A percentile compares a stretch with the other conserved stretches of the same genome.
phyloP scores from a whole-genome alignment of 2,113 vertebrate genomes.

The Albula goreensis region DNA sequence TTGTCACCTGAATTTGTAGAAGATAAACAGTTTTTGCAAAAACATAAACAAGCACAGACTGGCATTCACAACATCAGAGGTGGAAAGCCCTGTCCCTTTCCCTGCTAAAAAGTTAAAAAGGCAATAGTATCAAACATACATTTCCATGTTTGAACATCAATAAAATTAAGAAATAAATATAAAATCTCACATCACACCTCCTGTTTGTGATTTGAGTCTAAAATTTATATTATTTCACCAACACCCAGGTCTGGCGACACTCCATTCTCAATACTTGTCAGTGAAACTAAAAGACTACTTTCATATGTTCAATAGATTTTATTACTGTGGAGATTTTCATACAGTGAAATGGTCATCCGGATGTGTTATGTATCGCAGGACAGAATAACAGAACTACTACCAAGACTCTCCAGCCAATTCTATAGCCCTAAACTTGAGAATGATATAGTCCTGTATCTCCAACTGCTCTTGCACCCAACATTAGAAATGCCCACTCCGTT shows the following conservation, averaged over 20 bases:
- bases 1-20: not conserved
- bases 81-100: not conserved
- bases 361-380: not conserved
- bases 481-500: not conserved
- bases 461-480: not conserved
- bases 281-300: not conserved
- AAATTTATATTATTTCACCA: not conserved
- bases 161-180: not conserved
- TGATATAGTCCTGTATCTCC: not conserved
- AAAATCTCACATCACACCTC: not conserved
- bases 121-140: slow-evolving; percentile 2
- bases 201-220: not conserved
- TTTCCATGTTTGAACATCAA: not conserved
- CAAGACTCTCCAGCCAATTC: not conserved
- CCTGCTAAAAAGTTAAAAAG: not conserved
- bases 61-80: not conserved
- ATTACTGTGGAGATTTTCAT: not conserved
- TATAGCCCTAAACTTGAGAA: not conserved
- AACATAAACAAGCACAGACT: not conserved
- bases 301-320: not conserved
- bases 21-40: not conserved
- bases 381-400: not conserved
- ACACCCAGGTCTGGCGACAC: not conserved
- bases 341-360: not conserved
- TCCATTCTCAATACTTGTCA: not conserved